Evolutionary conservation across 2,797 vertebrate species (phyloP).

Genomic region (Thaleichthys pacificus): DNA sequence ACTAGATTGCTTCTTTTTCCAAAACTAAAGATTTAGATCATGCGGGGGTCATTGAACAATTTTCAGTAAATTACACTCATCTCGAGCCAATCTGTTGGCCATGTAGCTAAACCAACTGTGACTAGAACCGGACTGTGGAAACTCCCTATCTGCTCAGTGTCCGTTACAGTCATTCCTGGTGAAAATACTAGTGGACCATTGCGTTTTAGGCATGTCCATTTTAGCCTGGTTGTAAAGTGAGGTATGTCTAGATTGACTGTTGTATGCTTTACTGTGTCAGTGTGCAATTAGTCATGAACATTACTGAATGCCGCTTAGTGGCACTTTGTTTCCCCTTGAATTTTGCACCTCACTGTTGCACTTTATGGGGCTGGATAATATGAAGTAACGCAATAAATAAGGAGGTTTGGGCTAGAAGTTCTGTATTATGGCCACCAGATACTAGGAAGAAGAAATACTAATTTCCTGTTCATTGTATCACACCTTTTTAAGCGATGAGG

Average conservation of each 20-base stretch:
- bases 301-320: slow-evolving; percentile 31
- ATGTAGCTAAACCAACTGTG: background rate
- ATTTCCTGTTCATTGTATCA: background rate
- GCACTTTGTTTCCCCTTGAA: slow-evolving; percentile 31
- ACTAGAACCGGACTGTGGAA: background rate
- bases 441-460: background rate
- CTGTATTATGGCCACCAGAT: background rate
- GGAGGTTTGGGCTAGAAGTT: background rate
- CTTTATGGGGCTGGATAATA: slow-evolving; percentile 57
- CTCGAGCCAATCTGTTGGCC: background rate
- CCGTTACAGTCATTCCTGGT: background rate
- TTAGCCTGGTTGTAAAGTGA: background rate
- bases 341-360: slow-evolving; percentile 64
- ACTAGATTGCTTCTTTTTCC: background rate
- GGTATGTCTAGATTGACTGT: slow-evolving; percentile 1
- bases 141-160: background rate
- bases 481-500: background rate
- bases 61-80: too few relatives aligned
- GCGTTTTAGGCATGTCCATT: background rate
- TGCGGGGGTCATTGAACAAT: background rate
- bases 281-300: slow-evolving; percentile 1
- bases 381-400: slow-evolving; percentile 52
- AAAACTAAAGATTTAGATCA: background rate
- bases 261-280: slow-evolving; percentile 11
- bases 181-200: background rate